Evolutionary conservation across 2,888 invertebrate genomes (phyloP), one percentile per base, ranked within the genome.

Genomic region (Argyresthia goedartella): DNA sequence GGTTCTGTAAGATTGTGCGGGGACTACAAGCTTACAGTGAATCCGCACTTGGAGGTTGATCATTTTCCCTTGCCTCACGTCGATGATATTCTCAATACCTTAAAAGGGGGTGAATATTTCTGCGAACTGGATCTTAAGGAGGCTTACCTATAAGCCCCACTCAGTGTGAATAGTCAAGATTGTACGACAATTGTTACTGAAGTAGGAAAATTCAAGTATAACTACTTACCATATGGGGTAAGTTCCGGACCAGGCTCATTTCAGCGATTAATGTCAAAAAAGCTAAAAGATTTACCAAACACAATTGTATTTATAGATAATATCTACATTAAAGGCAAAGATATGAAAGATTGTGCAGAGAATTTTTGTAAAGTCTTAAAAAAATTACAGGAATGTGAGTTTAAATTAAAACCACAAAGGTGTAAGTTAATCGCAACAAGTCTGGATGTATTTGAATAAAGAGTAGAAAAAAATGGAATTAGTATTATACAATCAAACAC

Each of bases 41-140:
- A 55, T 44, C 52, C 7, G 36, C 8, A 8, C 8, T 36, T 36
- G 36, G 7, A 7, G 9, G 36, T 36, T 8, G 36, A 36, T 46
- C 43, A 52, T 9, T 54, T 49, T 16, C 56, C 56, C 0, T n/a
- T 54, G 8, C 57, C 57, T 8, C 51, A 39, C 25, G 36, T 57
- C 16, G 55, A 57, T 9, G 57, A 57, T 14, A 9, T 57, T 8
- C 46, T 57, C 10, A 42, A 43, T 25, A 49, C 36, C n/a, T 43
- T 57, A 16, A 42, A 34, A 6, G 55, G 52, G 1, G 42, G 16
- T 10, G 11, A 16, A 15, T 43, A 51, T 7, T 57, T 54, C 35
- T 34, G 43, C 9, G n/a, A n/a, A n/a, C n/a, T n/a, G n/a, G n/a
- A n/a, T n/a, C n/a, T n/a, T n/a, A n/a, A n/a, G n/a, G n/a, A n/a